These are phyloP conservation scores for Ailuropoda melanoleuca DNA, from an alignment of 2,113 vertebrate genomes.

Conservation along the genomic window DNA sequence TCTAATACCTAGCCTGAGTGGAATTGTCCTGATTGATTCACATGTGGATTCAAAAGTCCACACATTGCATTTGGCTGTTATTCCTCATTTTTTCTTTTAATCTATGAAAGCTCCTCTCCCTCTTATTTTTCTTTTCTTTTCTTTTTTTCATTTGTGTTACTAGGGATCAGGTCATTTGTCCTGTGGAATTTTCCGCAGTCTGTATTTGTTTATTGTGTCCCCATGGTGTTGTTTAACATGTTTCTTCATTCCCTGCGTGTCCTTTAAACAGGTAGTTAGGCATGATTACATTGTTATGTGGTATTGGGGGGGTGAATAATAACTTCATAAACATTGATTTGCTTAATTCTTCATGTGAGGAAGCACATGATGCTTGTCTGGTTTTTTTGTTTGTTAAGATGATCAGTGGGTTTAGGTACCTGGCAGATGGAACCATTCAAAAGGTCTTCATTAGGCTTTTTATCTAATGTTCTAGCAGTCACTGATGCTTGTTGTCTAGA, in stretches of 20 bases:
- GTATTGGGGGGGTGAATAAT: not conserved
- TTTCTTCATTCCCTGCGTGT: not conserved
- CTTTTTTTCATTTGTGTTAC: not conserved
- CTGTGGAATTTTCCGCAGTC: not conserved
- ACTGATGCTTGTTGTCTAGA: not conserved
- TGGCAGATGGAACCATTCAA: not conserved
- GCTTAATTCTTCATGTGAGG: not conserved
- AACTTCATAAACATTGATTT: not conserved
- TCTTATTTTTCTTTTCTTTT: not conserved
- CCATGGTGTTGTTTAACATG: not conserved
- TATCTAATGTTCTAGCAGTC: not conserved
- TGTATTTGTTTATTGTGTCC: not conserved
- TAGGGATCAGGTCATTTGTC: not conserved
- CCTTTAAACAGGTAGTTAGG: not conserved
- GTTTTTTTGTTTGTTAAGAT: not conserved
- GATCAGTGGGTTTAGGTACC: not conserved
- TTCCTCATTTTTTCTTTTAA: not conserved
- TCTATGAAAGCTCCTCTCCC: not conserved
- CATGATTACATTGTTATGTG: not conserved
- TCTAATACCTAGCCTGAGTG: not conserved
- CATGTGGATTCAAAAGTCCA: not conserved
- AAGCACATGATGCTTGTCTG: not conserved
- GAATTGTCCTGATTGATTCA: not conserved
- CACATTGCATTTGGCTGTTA: not conserved
- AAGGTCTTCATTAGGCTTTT: not conserved